phyloP scores from a whole-genome alignment of 2,113 vertebrate species.

The Aphyosemion australe region DNA sequence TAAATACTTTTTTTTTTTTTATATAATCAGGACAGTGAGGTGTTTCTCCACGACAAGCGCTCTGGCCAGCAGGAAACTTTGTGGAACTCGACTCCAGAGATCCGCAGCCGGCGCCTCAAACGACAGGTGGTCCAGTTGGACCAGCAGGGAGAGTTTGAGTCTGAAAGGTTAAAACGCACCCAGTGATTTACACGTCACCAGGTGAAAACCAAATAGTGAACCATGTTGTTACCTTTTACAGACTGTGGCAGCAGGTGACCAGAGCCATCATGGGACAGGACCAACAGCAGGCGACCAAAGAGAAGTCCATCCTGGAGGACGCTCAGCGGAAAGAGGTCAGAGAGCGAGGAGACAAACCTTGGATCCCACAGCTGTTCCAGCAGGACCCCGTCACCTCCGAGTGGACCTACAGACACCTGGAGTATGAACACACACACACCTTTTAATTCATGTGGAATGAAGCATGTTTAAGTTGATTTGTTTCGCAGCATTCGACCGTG shows the following conservation, averaged over 20 bases:
- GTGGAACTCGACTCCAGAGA: slow-evolving; percentile 87
- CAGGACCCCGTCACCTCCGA: slow-evolving; percentile 80
- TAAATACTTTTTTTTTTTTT: too few species aligned
- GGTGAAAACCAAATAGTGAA: too few species aligned
- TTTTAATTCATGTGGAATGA: neutral
- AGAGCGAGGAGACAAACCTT: slow-evolving; percentile 84
- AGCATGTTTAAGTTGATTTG: neutral
- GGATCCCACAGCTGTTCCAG: slow-evolving; percentile 84
- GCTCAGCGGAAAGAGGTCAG: slow-evolving; percentile 84
- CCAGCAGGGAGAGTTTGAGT: slow-evolving; percentile 91
- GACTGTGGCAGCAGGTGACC: slow-evolving; percentile 93
- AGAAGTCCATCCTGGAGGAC: slow-evolving; percentile 92
- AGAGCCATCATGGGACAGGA: slow-evolving; percentile 89
- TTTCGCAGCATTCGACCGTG: slow-evolving; percentile 84
- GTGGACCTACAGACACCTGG: slow-evolving; percentile 88
- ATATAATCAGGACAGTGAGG: slow-evolving; percentile 88
- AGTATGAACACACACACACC: slow-evolving; percentile 76
- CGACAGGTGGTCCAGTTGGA: slow-evolving; percentile 86
- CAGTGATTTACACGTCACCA: neutral
- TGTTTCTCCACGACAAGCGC: slow-evolving; percentile 86
- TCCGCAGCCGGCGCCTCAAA: slow-evolving; percentile 85
- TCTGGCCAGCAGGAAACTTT: slow-evolving; percentile 78
- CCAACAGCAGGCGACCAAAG: slow-evolving; percentile 89
- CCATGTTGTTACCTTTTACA: slow-evolving; percentile 41
- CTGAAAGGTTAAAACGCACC: slow-evolving; percentile 82